Percentiles rank a stretch among this genome's conserved stretches.
Conservation (phyloP, 92 coral and sea anemone species). For the Epizoanthus illoricatus region DNA sequence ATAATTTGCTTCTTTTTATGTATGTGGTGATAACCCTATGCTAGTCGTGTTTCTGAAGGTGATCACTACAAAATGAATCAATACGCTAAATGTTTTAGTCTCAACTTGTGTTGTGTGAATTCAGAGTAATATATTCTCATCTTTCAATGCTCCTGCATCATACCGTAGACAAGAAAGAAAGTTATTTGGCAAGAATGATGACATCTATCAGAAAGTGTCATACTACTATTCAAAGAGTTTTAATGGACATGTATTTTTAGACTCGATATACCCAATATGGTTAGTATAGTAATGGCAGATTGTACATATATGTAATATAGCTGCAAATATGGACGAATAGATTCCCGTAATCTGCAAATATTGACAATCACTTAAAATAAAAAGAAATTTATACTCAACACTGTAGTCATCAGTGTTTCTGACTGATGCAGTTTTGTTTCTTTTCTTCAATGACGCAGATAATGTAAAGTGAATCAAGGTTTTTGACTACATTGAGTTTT, state of each 20-base stretch:
- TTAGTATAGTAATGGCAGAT: constrained; percentile 1
- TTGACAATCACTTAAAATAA: constrained; percentile 16
- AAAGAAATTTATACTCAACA: constrained; percentile 24
- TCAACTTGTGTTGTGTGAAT: background rate
- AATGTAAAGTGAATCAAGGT: background rate
- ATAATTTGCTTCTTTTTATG: too few relatives aligned
- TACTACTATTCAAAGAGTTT: constrained; percentile 7
- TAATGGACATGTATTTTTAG: constrained; percentile 22
- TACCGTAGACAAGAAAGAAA: too few relatives aligned
- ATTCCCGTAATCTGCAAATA: constrained; percentile 15
- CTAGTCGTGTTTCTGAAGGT: too few relatives aligned
- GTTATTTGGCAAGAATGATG: background rate
- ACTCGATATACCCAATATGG: background rate
- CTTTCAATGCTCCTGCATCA: constrained; percentile 21
- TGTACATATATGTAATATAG: constrained; percentile 29
- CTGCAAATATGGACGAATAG: constrained; percentile 18
- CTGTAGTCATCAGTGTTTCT: background rate
- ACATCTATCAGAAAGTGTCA: background rate
- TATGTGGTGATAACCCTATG: too few relatives aligned
- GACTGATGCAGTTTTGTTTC: too few relatives aligned
- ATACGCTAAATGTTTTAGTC: background rate
- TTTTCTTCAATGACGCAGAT: too few relatives aligned
- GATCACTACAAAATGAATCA: background rate
- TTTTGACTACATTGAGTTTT: background rate
- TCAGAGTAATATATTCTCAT: too few relatives aligned